A percentile compares a stretch with the other conserved stretches of the same genome.
These are phyloP conservation scores for Styela clava DNA, from an alignment of 23 tunicate species.

Conservation along the genomic window DNA sequence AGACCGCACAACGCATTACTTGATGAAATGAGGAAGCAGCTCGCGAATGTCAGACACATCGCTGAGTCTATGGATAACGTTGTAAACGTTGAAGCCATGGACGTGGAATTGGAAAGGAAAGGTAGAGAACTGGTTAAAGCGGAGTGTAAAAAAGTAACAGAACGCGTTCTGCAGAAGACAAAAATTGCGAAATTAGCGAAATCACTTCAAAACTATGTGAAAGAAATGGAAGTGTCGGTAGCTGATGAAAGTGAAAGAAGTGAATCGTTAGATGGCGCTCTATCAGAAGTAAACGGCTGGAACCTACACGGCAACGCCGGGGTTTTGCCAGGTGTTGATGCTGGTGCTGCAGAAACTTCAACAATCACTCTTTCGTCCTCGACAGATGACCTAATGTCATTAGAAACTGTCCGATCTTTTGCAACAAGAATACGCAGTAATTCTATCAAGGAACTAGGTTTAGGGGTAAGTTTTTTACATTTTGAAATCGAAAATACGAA, in stretches of 20 bases:
- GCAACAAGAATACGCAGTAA: background rate
- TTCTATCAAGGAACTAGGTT: background rate
- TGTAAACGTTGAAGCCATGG: slow-evolving; percentile 18
- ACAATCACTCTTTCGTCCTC: slow-evolving; percentile 1
- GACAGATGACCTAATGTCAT: background rate
- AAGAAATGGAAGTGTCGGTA: slow-evolving; percentile 27
- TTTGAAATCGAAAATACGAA: no score
- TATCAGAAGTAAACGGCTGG: slow-evolving; percentile 7
- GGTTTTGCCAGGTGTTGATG: background rate
- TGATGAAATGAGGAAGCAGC: slow-evolving; percentile 31
- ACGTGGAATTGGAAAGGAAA: slow-evolving; percentile 2
- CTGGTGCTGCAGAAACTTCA: background rate
- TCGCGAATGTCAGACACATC: slow-evolving; percentile 25
- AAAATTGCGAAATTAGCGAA: slow-evolving; percentile 19
- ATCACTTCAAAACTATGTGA: slow-evolving; percentile 17
- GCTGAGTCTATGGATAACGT: slow-evolving; percentile 34
- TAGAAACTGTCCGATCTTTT: slow-evolving; percentile 4
- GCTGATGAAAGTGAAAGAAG: slow-evolving; percentile 19
- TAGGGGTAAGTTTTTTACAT: background rate
- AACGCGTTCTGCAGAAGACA: background rate
- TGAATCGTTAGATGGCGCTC: background rate
- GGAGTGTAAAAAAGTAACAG: slow-evolving; percentile 23
- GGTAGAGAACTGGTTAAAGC: slow-evolving; percentile 14
- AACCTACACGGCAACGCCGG: slow-evolving; percentile 24
- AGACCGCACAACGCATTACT: slow-evolving; percentile 14